Base-by-base conservation (phyloP, 2,888 invertebrate genomes). In the Athetis lepigone region DNA sequence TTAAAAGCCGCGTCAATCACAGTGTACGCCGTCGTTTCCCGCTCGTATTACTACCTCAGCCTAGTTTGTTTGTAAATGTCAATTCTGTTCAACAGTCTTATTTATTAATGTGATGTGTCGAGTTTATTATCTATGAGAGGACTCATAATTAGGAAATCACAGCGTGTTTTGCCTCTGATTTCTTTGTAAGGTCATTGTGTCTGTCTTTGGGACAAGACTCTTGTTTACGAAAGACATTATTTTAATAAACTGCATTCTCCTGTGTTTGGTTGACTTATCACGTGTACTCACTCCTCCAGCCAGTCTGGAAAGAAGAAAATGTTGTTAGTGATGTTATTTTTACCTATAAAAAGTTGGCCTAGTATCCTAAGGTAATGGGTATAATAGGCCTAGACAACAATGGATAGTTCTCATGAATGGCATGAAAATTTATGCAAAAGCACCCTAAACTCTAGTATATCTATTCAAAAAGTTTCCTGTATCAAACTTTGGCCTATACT, bases 271-370 rank as follows among this genome's bases (percentile, higher is more conserved):
- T 90, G 90, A 93, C 96, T 96, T 97, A 98, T 98, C 98, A 98
- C 97, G 98, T 98, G 95, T 98, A 98, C 95, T 98, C 98, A 88
- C 98, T 97, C 95, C 98, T 96, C 98, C 98, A 98, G 88, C 98
- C 97, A 92, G 97, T 97, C 98, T 98, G 97, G 67, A 96, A 96
- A 88, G 86, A 95, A 90, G 87, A 86, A 63, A 51, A 40, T 33
- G 45, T 36, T 36, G 64, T 81, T 83, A 81, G 43, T 68, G 58
- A 57, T 50, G 43, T 9, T 37, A 18, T 16, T 42, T 42, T 13
- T 19, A 8, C 13, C 8, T 11, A 33, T 18, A 18, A 9, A 9
- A 18, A 16, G 16, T n/a, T n/a, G n/a, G n/a, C n/a, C n/a, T n/a
- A n/a, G n/a, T n/a, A n/a, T n/a, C n/a, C n/a, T n/a, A n/a, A n/a